phyloP scores from a whole-genome alignment of 2,888 invertebrate species.

The Mantis religiosa region DNA sequence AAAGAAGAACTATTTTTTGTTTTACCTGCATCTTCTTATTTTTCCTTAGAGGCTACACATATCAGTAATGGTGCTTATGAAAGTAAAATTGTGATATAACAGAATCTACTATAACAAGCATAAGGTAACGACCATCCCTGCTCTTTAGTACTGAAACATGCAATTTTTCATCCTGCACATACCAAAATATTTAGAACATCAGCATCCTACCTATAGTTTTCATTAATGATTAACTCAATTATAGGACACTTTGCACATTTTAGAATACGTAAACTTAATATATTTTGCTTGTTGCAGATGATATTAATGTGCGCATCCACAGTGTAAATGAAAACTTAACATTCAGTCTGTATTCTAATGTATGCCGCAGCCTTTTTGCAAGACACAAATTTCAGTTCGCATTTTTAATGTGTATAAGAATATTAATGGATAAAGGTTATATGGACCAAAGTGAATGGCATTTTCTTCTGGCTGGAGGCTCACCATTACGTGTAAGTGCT shows the following conservation, averaged over 20 bases:
- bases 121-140: too few species aligned
- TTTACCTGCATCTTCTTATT: too few species aligned
- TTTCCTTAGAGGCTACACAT: too few species aligned
- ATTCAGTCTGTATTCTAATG: conserved; percentile 76
- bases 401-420: conserved; percentile 66
- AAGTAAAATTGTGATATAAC: too few species aligned
- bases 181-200: too few species aligned
- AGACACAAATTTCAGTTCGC: conserved; percentile 84
- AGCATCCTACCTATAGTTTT: too few species aligned
- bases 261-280: neutral
- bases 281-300: conserved; percentile 48
- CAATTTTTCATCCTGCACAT: too few species aligned
- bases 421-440: conserved; percentile 57
- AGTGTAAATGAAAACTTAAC: conserved; percentile 78
- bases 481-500: conserved; percentile 44
- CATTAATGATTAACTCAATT: too few species aligned
- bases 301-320: conserved; percentile 69
- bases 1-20: too few species aligned
- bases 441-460: conserved; percentile 66
- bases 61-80: too few species aligned
- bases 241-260: neutral
- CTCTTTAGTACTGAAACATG: too few species aligned
- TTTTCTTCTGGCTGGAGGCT: conserved; percentile 71
- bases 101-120: too few species aligned
- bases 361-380: conserved; percentile 86